These are phyloP conservation scores for Nothobranchius furzeri DNA, from an alignment of 2,113 vertebrate genomes.

Conservation along the genomic window DNA sequence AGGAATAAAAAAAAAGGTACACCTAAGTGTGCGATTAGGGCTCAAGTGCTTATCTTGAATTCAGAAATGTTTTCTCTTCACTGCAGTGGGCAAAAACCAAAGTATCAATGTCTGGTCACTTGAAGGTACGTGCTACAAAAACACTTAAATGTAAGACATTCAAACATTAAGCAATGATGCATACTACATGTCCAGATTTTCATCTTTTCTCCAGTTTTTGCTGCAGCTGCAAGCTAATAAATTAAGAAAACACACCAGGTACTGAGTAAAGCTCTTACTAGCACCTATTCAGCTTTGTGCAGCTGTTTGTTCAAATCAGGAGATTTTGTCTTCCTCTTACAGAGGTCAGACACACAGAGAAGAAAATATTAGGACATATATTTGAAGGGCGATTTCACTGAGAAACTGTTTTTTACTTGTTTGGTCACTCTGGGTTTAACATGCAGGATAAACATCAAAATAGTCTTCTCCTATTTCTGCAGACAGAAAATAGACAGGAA, in stretches of 20 bases:
- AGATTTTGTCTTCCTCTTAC: conserved; percentile 21
- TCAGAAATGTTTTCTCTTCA: conserved; percentile 19
- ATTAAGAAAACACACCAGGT: conserved; percentile 7
- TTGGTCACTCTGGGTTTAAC: too few species aligned
- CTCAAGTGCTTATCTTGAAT: conserved; percentile 54
- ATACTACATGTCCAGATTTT: conserved; percentile 4
- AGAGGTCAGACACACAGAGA: conserved; percentile 17
- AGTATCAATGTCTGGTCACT: too few species aligned
- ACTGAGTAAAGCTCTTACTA: conserved; percentile 2
- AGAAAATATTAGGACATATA: neutral
- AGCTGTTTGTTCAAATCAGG: conserved; percentile 54
- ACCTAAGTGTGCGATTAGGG: conserved; percentile 24
- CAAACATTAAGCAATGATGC: conserved; percentile 19
- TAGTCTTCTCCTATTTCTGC: too few species aligned
- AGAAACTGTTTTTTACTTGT: too few species aligned
- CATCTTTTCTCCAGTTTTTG: conserved; percentile 46
- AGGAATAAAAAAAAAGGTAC: conserved; percentile 18
- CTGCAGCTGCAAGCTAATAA: conserved; percentile 10
- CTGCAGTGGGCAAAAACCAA: too few species aligned
- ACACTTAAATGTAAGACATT: too few species aligned
- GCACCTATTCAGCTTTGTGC: conserved; percentile 6
- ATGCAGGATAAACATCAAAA: too few species aligned
- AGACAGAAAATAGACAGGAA: too few species aligned
- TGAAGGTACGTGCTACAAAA: too few species aligned
- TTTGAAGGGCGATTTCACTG: neutral